Evolutionary conservation across 1,140 invertebrate species (phyloP).

Genomic region (Pachyrhynchus sulphureomaculatus): DNA sequence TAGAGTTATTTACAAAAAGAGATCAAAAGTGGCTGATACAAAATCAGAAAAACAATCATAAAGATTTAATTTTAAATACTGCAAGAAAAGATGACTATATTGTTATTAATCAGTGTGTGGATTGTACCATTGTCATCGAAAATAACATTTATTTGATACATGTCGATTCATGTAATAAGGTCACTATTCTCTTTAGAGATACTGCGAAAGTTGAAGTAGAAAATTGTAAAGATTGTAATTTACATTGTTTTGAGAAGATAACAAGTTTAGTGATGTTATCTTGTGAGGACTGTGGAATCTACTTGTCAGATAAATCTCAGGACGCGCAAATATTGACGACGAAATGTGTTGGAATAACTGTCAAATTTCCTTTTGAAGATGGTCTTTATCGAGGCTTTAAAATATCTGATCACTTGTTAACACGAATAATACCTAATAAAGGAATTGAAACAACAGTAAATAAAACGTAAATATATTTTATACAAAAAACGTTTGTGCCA

Average conservation of each 20-base stretch:
- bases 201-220: background rate
- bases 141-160: slow-evolving; percentile 7
- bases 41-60: slow-evolving; percentile 18
- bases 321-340: slow-evolving; percentile 6
- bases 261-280: background rate
- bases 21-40: slow-evolving; percentile 22
- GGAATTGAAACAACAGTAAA: slow-evolving; percentile 17
- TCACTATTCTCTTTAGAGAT: slow-evolving; percentile 10
- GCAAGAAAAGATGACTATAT: slow-evolving; percentile 17
- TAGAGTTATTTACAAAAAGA: slow-evolving; percentile 9
- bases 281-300: slow-evolving; percentile 15
- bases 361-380: slow-evolving; percentile 28
- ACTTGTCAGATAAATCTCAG: slow-evolving; percentile 23
- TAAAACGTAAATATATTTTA: slow-evolving; percentile 1
- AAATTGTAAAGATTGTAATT: slow-evolving; percentile 18
- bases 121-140: slow-evolving; percentile 24
- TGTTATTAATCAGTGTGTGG: slow-evolving; percentile 12
- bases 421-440: slow-evolving; percentile 18
- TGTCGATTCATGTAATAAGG: slow-evolving; percentile 13
- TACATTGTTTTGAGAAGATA: slow-evolving; percentile 24
- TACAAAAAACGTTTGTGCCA: background rate
- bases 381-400: slow-evolving; percentile 18
- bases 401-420: slow-evolving; percentile 15
- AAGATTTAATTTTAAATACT: slow-evolving; percentile 18
- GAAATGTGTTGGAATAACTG: slow-evolving; percentile 9